Evolutionary conservation across 2,888 invertebrate genomes (phyloP).

Genomic region (Chaitophorus viminalis): DNA sequence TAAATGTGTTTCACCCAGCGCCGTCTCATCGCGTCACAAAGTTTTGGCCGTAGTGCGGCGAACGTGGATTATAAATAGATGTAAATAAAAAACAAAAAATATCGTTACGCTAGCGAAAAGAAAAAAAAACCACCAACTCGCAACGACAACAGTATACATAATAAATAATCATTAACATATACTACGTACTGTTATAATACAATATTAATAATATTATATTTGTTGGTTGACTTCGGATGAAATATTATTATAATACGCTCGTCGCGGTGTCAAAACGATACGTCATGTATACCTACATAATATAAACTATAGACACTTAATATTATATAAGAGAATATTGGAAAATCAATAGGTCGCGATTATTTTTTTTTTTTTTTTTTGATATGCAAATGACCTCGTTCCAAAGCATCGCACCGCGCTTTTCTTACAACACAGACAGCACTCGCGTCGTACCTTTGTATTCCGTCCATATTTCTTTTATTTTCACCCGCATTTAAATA

Average conservation of each 20-base stretch:
- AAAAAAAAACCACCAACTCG: background rate
- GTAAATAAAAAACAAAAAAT: too few species aligned
- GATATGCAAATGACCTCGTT: conserved; percentile 48
- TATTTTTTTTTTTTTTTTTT: conserved; percentile 19
- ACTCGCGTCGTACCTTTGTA: conserved; percentile 28
- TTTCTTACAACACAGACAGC: conserved; percentile 7
- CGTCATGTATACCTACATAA: too few species aligned
- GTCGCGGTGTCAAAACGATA: background rate
- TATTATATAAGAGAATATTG: too few species aligned
- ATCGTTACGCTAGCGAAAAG: too few species aligned
- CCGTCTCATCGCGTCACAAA: background rate
- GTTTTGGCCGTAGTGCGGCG: background rate
- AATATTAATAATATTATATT: too few species aligned
- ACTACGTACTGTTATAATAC: too few species aligned
- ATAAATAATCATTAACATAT: conserved; percentile 6
- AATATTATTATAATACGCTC: background rate
- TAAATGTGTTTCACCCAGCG: too few species aligned
- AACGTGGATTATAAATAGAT: background rate
- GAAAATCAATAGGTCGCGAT: conserved; percentile 43
- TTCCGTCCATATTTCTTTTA: conserved; percentile 33
- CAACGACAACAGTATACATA: background rate
- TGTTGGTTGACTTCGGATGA: conserved; percentile 11
- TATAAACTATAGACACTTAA: too few species aligned
- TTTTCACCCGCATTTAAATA: conserved; percentile 10
- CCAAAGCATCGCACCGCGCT: background rate